These are phyloP conservation scores for Varanus komodoensis DNA, from an alignment of 2,113 vertebrate genomes.

Conservation along the genomic window DNA sequence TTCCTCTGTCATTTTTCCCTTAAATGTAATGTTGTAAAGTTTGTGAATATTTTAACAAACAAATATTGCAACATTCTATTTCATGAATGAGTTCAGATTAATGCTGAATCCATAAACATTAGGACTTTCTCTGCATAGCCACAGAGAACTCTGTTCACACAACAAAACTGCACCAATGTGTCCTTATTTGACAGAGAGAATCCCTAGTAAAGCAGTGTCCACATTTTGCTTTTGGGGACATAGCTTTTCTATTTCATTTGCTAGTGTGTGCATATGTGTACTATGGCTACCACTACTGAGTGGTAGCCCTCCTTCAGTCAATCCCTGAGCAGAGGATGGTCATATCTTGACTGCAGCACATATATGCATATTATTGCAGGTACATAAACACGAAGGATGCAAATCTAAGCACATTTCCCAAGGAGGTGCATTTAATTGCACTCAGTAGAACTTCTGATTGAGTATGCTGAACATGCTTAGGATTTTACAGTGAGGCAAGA, in stretches of 20 bases:
- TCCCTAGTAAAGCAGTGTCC: not conserved
- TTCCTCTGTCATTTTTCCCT: not conserved
- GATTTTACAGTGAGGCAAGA: not conserved
- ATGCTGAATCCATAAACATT: constrained; percentile 40
- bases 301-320: not conserved
- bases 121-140: constrained; percentile 61
- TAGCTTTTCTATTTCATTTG: not conserved
- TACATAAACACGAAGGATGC: not conserved
- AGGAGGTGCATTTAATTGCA: not conserved
- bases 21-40: constrained; percentile 51
- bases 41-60: constrained; percentile 30
- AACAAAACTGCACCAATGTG: constrained; percentile 58
- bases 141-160: constrained; percentile 67
- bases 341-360: not conserved
- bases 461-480: not conserved
- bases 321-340: not conserved
- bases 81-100: constrained; percentile 53
- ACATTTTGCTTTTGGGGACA: not conserved
- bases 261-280: not conserved
- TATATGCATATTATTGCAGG: not conserved
- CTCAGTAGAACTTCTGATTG: not conserved
- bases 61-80: constrained; percentile 38
- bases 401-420: not conserved
- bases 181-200: not conserved
- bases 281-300: not conserved